phyloP scores from a whole-genome alignment of 2,113 vertebrate genomes.

The Gymnobelideus leadbeateri region DNA sequence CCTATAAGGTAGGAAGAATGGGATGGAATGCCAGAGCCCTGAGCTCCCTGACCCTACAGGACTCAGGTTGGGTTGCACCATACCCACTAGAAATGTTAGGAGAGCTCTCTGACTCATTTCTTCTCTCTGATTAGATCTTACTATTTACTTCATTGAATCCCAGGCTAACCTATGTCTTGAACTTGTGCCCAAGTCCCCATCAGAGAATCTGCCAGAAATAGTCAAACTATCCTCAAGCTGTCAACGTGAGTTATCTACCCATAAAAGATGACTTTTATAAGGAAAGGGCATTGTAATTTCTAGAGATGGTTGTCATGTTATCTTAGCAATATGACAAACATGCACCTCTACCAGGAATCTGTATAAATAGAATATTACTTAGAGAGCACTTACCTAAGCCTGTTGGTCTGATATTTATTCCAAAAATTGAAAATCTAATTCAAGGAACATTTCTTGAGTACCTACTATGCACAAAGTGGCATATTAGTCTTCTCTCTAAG shows the following conservation, averaged over 20 bases:
- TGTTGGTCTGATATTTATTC: neutral
- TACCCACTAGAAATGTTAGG: neutral
- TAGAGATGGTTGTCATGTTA: neutral
- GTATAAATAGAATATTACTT: neutral
- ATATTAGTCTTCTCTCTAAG: neutral
- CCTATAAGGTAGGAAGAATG: neutral
- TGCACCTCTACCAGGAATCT: neutral
- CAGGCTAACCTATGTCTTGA: neutral
- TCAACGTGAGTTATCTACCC: neutral
- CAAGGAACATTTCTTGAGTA: neutral
- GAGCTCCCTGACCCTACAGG: neutral
- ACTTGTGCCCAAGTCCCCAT: neutral
- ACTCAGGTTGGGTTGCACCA: neutral
- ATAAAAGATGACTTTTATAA: neutral
- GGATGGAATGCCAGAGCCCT: neutral
- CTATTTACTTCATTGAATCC: neutral
- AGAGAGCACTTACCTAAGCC: neutral
- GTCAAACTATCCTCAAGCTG: neutral
- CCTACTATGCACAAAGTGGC: neutral
- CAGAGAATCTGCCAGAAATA: neutral
- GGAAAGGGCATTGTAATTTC: neutral
- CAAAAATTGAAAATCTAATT: neutral
- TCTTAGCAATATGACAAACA: neutral
- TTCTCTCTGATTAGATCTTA: neutral
- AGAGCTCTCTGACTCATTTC: neutral